phyloP scores from a whole-genome alignment of 2,113 vertebrate species.

The Lathamus discolor region DNA sequence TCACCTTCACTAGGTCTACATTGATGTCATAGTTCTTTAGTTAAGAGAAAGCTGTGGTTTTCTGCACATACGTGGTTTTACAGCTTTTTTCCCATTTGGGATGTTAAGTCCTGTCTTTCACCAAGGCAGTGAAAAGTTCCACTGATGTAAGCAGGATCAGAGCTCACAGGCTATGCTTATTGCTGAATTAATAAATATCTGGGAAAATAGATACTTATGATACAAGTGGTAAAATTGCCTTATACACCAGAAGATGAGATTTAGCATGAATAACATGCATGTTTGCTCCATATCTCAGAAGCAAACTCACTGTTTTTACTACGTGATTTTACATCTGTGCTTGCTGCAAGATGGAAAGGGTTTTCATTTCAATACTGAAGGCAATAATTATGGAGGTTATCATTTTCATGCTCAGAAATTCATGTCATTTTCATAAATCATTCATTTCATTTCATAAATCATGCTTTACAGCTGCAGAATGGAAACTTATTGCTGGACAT shows the following conservation, averaged over 20 bases:
- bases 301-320: not conserved
- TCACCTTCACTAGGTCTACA: not conserved
- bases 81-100: not conserved
- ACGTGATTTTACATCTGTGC: not conserved
- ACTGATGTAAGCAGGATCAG: not conserved
- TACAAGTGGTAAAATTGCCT: not conserved
- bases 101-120: not conserved
- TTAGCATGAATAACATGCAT: not conserved
- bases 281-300: not conserved
- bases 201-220: not conserved
- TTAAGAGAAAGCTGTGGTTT: not conserved
- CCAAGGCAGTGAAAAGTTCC: not conserved
- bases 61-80: not conserved
- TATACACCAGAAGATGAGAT: not conserved
- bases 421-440: slow-evolving; percentile 74
- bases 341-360: not conserved
- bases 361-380: not conserved
- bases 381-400: slow-evolving; percentile 56
- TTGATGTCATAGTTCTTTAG: not conserved
- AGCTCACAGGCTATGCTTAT: not conserved
- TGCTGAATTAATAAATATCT: not conserved
- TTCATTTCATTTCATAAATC: slow-evolving; percentile 78
- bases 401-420: slow-evolving; percentile 73
- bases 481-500: slow-evolving; percentile 84
- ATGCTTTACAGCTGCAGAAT: slow-evolving; percentile 89